These are phyloP conservation scores for Okamejei kenojei DNA, from an alignment of 2,797 vertebrate species.

Conservation along the genomic window DNA sequence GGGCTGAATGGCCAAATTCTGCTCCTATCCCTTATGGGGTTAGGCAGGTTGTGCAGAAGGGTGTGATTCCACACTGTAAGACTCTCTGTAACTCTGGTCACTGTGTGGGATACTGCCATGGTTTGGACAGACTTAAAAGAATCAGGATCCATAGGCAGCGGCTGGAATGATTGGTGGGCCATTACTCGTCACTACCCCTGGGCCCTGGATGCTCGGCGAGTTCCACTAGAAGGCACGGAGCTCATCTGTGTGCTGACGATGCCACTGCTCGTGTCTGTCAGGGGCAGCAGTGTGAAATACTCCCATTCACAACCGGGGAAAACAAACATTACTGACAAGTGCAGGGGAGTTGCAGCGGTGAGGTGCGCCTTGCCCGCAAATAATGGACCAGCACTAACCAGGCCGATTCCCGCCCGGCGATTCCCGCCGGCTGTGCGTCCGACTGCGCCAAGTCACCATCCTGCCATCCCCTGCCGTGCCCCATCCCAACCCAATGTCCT, in stretches of 20 bases:
- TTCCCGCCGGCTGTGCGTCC: no score
- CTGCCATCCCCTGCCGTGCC: not conserved
- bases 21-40: no score
- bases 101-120: no score
- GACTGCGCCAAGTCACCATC: not conserved
- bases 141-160: not conserved
- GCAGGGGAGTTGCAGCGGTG: not conserved
- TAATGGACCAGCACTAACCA: not conserved
- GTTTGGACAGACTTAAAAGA: not conserved
- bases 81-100: no score
- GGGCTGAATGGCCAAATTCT: no score
- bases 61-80: no score
- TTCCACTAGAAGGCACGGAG: not conserved
- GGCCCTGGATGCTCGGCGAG: not conserved
- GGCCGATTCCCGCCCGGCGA: no score
- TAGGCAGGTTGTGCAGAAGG: no score
- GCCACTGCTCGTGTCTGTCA: not conserved
- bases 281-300: not conserved
- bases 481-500: not conserved
- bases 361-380: not conserved
- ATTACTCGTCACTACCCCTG: no score
- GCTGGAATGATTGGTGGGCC: not conserved
- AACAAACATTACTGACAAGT: not conserved
- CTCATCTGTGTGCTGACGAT: not conserved
- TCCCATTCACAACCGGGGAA: not conserved